Conservation (phyloP, 2,113 vertebrate species). For the Erpornis zantholeuca region DNA sequence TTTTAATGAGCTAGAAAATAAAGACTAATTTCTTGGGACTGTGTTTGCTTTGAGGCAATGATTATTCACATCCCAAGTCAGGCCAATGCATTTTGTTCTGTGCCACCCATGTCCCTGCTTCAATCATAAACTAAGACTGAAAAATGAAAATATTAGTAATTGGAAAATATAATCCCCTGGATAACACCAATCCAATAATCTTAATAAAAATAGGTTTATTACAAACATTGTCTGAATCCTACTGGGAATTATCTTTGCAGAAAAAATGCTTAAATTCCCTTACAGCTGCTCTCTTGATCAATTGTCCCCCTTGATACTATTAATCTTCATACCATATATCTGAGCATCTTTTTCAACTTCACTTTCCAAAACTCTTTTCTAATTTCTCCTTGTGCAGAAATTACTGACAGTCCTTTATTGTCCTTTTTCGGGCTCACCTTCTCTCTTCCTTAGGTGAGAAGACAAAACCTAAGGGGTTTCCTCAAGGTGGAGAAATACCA, state of each 20-base stretch:
- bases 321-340: not conserved
- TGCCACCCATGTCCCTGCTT: slow-evolving; percentile 59
- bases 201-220: slow-evolving; percentile 68
- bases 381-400: not conserved
- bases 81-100: slow-evolving; percentile 64
- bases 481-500: not conserved
- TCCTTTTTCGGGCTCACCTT: not conserved
- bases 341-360: not conserved
- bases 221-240: slow-evolving; percentile 49
- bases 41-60: slow-evolving; percentile 65
- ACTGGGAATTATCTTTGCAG: slow-evolving; percentile 20
- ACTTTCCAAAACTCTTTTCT: not conserved
- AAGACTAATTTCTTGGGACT: slow-evolving; percentile 65
- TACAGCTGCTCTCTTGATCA: slow-evolving; percentile 47
- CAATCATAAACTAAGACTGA: slow-evolving; percentile 64
- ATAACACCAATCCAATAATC: slow-evolving; percentile 65
- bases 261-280: slow-evolving; percentile 39
- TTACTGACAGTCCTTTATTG: not conserved
- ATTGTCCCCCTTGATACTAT: slow-evolving; percentile 15
- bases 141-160: slow-evolving; percentile 66
- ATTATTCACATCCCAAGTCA: slow-evolving; percentile 67
- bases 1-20: slow-evolving; percentile 69
- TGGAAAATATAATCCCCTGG: slow-evolving; percentile 61
- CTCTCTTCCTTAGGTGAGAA: not conserved
- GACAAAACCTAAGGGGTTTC: not conserved